phyloP scores from a whole-genome alignment of 1,140 invertebrate species.

The Arctopsyche grandis region DNA sequence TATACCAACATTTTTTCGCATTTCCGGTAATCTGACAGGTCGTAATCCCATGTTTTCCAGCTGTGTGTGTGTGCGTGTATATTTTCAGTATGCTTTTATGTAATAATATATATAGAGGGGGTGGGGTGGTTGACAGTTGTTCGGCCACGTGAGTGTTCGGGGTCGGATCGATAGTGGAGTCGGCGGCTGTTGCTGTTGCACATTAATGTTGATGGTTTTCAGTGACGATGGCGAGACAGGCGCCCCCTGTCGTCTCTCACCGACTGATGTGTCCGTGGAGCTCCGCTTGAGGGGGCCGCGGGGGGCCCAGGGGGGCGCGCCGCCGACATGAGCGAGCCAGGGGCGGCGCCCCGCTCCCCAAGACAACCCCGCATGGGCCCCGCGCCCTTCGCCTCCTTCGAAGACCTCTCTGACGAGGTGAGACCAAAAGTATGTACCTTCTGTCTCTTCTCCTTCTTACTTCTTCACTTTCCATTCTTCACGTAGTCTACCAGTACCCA shows the following conservation, averaged over 20 bases:
- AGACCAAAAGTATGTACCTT: constrained; percentile 68
- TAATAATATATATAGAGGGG: too few species aligned
- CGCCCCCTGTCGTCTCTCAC: neutral
- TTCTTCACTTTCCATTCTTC: constrained; percentile 27
- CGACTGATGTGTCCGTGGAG: neutral
- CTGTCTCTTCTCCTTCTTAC: constrained; percentile 51
- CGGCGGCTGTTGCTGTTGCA: constrained; percentile 17
- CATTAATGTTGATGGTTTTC: constrained; percentile 41
- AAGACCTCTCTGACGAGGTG: constrained; percentile 87
- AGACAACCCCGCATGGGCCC: constrained; percentile 82
- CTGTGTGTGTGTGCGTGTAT: too few species aligned
- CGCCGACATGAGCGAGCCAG: constrained; percentile 10
- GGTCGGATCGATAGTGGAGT: neutral
- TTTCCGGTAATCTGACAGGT: too few species aligned
- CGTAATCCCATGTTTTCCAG: too few species aligned
- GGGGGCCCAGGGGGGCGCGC: constrained; percentile 13
- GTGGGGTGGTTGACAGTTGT: too few species aligned
- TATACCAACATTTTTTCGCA: too few species aligned
- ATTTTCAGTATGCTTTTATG: too few species aligned
- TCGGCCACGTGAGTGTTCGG: too few species aligned
- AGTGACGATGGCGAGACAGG: constrained; percentile 32
- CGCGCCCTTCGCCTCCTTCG: constrained; percentile 92
- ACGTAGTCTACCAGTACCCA: neutral
- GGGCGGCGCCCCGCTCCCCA: constrained; percentile 44
- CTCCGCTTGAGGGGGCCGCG: neutral